Base-by-base conservation (phyloP, 1,140 invertebrate species). In the Augochlora pura region DNA sequence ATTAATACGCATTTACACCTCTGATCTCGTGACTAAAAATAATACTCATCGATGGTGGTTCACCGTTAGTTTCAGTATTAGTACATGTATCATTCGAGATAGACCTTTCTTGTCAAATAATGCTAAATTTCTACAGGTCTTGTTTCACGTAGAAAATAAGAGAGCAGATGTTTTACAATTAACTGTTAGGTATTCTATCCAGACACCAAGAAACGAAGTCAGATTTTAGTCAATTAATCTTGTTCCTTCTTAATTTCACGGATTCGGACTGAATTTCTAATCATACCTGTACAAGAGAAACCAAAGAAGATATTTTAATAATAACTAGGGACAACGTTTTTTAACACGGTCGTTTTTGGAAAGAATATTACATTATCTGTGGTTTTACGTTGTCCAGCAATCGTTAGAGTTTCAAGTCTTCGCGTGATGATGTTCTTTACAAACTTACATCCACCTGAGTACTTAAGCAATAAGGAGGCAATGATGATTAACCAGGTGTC, bases 241-340 rank as follows among this genome's bases (percentile, higher is more conserved):
- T 32, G 10, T 68, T 60, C 18, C 39, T 42, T 46, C 42, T 59
- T 49, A 27, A 25, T 69, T 69, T 60, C 2, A 1, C 32, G 16
- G 39, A 81, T 46, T 78, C n/a, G 4, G 76, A 42, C 12, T 39
- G 39, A 3, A 73, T 66, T 78, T 42, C 16, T 39, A 32, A 80
- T 14, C 16, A n/a, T n/a, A 38, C 46, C 64, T 9, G 9, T 81
- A 49, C 81, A 81, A 81, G 21, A 66, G 16, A 46, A 59, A 74
- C n/a, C 12, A n/a, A 66, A 77, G 21, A 23, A n/a, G 16, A 79
- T 84, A 83, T 83, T 84, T 84, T 80, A 84, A 71, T 80, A 84
- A 71, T 69, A 75, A 38, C n/a, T 39, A 18, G 14, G 10, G 16
- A n/a, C 18, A 77, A 82, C 49, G 68, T 72, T 67, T 23, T 72